Percentiles rank a stretch among this genome's conserved stretches.
phyloP scores from a whole-genome alignment of 2,888 invertebrate species.

The Caenorhabditis sp. region DNA sequence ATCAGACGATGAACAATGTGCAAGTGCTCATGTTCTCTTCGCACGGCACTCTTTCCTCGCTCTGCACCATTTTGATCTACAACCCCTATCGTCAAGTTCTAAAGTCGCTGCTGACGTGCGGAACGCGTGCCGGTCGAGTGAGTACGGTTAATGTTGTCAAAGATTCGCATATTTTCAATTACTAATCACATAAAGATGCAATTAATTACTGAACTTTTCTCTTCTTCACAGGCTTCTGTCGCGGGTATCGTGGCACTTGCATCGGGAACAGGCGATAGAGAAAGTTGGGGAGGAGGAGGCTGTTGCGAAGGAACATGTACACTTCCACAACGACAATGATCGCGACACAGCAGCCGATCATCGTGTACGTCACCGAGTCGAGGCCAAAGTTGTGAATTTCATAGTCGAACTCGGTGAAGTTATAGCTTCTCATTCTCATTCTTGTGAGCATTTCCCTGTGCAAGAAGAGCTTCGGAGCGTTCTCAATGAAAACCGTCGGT shows the following conservation, averaged over 20 bases:
- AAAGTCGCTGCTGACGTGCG: neutral
- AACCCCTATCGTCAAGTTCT: slow-evolving; percentile 11
- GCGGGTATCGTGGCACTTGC: neutral
- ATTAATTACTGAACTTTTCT: slow-evolving; percentile 6
- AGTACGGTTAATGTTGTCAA: neutral
- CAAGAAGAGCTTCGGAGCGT: slow-evolving; percentile 9
- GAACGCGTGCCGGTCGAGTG: neutral
- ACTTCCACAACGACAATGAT: slow-evolving; percentile 17
- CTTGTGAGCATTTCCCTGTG: slow-evolving; percentile 17
- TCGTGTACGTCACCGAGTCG: slow-evolving; percentile 2
- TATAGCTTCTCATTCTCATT: slow-evolving; percentile 1
- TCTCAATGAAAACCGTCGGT: slow-evolving; percentile 13
- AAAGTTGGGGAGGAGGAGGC: slow-evolving; percentile 22
- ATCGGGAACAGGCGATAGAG: slow-evolving; percentile 22
- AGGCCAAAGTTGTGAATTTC: neutral
- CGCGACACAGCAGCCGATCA: neutral
- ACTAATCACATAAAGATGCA: neutral
- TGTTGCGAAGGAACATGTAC: slow-evolving; percentile 6
- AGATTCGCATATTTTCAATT: neutral
- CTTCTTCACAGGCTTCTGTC: slow-evolving; percentile 18
- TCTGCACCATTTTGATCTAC: slow-evolving; percentile 15
- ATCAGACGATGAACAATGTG: slow-evolving; percentile 11
- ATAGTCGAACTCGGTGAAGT: slow-evolving; percentile 6
- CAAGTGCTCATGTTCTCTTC: slow-evolving; percentile 15
- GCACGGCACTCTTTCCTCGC: slow-evolving; percentile 14